These are phyloP conservation scores for Atta colombica DNA, from an alignment of 1,140 invertebrate species.

Conservation along the genomic window DNA sequence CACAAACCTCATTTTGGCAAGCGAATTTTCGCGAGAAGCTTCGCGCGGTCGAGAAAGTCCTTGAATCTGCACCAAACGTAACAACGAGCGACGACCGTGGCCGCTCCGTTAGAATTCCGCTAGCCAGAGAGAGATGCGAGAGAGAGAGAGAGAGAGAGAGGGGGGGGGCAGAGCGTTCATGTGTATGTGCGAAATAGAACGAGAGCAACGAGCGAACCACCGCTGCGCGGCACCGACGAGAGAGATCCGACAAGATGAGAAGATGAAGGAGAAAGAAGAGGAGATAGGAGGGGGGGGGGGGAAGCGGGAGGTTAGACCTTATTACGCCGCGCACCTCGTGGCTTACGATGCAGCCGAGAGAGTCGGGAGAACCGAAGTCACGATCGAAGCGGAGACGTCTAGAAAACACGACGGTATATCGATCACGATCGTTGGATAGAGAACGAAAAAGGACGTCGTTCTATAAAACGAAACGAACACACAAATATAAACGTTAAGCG, in stretches of 20 bases:
- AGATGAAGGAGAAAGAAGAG: slow-evolving; percentile 56
- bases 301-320: slow-evolving; percentile 65
- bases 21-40: slow-evolving; percentile 31
- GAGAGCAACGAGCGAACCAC: slow-evolving; percentile 57
- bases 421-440: slow-evolving; percentile 9
- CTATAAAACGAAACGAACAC: background rate
- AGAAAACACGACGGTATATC: slow-evolving; percentile 33
- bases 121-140: slow-evolving; percentile 57
- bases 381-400: slow-evolving; percentile 32
- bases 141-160: slow-evolving; percentile 48
- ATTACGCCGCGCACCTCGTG: slow-evolving; percentile 63
- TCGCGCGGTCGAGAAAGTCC: slow-evolving; percentile 39
- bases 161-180: slow-evolving; percentile 43
- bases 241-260: slow-evolving; percentile 66
- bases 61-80: slow-evolving; percentile 57
- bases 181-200: slow-evolving; percentile 61
- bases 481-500: background rate
- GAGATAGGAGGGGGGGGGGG: slow-evolving; percentile 41
- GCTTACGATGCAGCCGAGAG: slow-evolving; percentile 53
- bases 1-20: background rate
- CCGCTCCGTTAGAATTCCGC: slow-evolving; percentile 66
- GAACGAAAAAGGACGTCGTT: background rate
- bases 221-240: slow-evolving; percentile 40
- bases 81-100: slow-evolving; percentile 54
- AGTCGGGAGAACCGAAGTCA: slow-evolving; percentile 24